Evolutionary conservation across 2,113 vertebrate genomes (phyloP).

Genomic region (Cisticola juncidis): DNA sequence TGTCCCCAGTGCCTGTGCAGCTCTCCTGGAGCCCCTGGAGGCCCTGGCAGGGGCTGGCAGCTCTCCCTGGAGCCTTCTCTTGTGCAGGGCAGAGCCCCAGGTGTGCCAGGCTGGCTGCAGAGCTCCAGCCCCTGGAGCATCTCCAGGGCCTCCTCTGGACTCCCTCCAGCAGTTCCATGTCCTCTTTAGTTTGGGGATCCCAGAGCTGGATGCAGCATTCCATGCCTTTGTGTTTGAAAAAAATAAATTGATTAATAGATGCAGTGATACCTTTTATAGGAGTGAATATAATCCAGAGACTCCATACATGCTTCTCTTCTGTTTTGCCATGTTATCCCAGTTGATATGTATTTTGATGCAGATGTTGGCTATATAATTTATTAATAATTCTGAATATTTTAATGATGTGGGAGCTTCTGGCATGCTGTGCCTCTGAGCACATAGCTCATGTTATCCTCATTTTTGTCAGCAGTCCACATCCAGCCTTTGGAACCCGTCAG

Average conservation of each 20-base stretch:
- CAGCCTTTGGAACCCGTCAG: neutral
- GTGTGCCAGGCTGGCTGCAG: neutral
- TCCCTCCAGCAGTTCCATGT: fast-evolving
- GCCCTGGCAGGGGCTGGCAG: neutral
- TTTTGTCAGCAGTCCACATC: neutral
- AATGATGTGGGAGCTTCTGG: neutral
- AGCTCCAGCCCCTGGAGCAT: neutral
- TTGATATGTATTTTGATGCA: neutral
- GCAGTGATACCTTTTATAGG: fast-evolving
- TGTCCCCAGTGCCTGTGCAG: neutral
- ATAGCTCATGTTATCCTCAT: fast-evolving
- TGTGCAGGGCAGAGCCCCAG: neutral
- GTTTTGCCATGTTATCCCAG: neutral
- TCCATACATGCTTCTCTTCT: neutral
- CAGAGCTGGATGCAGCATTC: neutral
- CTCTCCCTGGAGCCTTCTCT: neutral
- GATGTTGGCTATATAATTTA: neutral
- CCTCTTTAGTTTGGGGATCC: neutral
- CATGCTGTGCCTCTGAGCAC: neutral
- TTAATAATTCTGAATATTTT: neutral
- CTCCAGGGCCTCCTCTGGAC: fast-evolving
- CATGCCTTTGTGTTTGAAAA: neutral
- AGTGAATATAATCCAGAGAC: neutral
- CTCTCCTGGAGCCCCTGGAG: neutral
- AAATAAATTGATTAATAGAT: neutral